Evolutionary conservation across 2,113 vertebrate genomes (phyloP), one percentile per base, ranked within the genome.

Genomic region (Peucedramus taeniatus): DNA sequence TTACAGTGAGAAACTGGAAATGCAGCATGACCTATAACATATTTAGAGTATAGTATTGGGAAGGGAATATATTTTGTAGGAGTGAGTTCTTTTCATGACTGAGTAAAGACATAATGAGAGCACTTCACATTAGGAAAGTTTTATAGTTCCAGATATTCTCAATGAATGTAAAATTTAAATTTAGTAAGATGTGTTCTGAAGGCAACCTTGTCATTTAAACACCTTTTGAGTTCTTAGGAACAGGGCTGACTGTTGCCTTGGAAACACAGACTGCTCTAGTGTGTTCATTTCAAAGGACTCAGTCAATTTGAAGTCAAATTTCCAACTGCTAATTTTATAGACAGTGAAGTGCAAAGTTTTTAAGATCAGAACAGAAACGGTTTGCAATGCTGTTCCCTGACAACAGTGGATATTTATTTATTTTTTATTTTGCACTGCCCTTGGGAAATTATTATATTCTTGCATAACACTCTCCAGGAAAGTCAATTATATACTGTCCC

Each of bases 111-210:
- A 40, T 20, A 72, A 42, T 80, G 49, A 83, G 53, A 81, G 63
- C 64, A 87, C 15, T 78, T 50, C 35, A 70, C 49, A 68, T 53
- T 63, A 71, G 28, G 53, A n/a, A 87, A 82, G 66, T 94, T 90
- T 66, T 2, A 9, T 40, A 87, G 53, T 50, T 86, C 28, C 60
- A 76, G 31, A 76, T 90, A 86, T 44, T 82, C 65, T 91, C 45
- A 95, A 90, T 94, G 90, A 92, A 79, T 66, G 44, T 39, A 93
- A 87, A 91, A 81, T 81, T 90, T 77, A 89, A 91, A 93, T 91
- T 94, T 72, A 97, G 57, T 79, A 87, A 66, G 37, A 76, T 35
- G 47, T 68, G 70, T 68, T 91, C 88, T 59, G 49, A 94, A 96
- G 78, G 69, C 51, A 92, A 35, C 31, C 51, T 83, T 86, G 49